These are phyloP conservation scores for Platorchestia sp. DNA, from an alignment of 1,140 invertebrate genomes.

Conservation along the genomic window DNA sequence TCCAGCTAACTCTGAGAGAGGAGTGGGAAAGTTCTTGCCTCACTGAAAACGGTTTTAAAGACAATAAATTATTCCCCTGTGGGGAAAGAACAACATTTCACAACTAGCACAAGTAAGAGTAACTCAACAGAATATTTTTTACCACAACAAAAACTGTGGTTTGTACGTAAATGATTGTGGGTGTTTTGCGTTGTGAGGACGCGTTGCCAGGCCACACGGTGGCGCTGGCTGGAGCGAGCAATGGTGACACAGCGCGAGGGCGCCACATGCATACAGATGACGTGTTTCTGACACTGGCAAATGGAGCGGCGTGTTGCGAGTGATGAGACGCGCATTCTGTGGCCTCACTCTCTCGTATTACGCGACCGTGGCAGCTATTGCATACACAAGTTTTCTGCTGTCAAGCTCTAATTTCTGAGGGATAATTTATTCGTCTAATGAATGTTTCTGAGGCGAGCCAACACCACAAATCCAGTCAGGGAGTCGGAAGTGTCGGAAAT, in stretches of 20 bases:
- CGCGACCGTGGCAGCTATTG: not conserved
- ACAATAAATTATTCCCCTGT: no score
- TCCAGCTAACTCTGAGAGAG: no score
- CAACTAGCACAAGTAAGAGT: not conserved
- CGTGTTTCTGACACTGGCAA: conserved; percentile 20
- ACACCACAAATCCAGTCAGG: not conserved
- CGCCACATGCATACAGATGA: conserved; percentile 40
- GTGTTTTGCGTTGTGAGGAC: no score
- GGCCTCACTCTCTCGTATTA: not conserved
- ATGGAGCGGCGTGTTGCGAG: conserved; percentile 16
- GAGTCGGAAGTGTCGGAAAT: not conserved
- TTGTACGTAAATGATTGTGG: not conserved
- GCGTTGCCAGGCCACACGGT: not conserved
- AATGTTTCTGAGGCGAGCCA: not conserved
- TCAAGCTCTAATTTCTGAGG: not conserved
- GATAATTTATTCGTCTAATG: not conserved
- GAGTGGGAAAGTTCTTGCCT: no score
- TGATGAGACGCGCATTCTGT: not conserved
- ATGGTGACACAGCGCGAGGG: not conserved
- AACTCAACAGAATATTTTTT: not conserved
- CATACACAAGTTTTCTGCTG: conserved; percentile 32
- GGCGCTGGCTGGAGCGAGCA: not conserved
- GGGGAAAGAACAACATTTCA: not conserved
- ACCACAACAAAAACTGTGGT: not conserved
- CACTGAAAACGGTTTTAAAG: no score